These are phyloP conservation scores for Ectropis grisescens DNA, from an alignment of 1,140 invertebrate species.

Conservation along the genomic window DNA sequence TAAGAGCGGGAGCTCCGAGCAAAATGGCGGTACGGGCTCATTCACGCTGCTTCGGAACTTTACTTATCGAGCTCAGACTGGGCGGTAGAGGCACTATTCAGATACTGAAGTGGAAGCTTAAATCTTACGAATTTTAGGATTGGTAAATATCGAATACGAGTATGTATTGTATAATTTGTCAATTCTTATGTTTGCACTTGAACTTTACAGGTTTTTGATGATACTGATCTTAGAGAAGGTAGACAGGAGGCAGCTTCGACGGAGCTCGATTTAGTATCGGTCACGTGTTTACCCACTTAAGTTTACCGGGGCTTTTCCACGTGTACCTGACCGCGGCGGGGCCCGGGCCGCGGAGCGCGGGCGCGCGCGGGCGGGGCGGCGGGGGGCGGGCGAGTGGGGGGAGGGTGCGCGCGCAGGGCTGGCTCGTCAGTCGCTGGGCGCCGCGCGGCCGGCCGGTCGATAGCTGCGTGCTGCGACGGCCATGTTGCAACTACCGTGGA, in stretches of 20 bases:
- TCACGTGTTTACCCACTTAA: conserved; percentile 10
- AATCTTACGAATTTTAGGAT: no score
- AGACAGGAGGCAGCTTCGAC: conserved; percentile 1
- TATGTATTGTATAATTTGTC: no score
- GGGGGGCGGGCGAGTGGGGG: conserved; percentile 15
- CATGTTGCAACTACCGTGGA: conserved; percentile 45
- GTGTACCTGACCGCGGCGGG: not conserved
- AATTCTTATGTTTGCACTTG: no score
- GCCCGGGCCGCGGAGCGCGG: conserved; percentile 8
- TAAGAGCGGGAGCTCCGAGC: conserved; percentile 11
- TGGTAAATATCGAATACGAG: no score
- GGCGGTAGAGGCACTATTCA: no score
- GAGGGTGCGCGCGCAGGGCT: conserved; percentile 50
- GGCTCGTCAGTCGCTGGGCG: conserved; percentile 64
- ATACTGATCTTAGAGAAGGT: no score
- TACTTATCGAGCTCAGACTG: no score
- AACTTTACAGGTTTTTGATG: no score
- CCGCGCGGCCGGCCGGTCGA: conserved; percentile 60
- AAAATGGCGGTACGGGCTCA: conserved; percentile 4
- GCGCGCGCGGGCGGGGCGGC: conserved; percentile 13
- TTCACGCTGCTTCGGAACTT: conserved; percentile 2
- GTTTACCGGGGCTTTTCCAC: conserved; percentile 1
- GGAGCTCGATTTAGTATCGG: conserved; percentile 17
- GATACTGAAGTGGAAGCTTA: no score
- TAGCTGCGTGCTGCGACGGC: conserved; percentile 44